phyloP scores from a whole-genome alignment of 1,140 invertebrate species.

The Bicyclus anynana region DNA sequence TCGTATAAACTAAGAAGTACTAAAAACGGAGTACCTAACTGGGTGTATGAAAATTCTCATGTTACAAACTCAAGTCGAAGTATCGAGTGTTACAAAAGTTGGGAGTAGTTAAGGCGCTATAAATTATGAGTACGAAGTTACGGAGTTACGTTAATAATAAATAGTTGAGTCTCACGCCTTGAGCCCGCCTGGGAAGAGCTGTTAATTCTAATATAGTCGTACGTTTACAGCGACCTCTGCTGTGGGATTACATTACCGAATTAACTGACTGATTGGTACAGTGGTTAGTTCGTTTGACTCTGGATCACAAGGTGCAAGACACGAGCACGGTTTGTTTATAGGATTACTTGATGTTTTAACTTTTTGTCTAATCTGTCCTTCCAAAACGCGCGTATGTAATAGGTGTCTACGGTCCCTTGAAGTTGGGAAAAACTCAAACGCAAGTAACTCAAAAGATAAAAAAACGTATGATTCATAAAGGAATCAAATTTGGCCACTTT shows the following conservation, averaged over 20 bases:
- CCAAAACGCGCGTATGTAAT: no score
- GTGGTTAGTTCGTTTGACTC: no score
- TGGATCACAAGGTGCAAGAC: no score
- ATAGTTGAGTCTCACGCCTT: conserved; percentile 27
- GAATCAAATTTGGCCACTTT: no score
- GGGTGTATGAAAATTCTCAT: conserved; percentile 4
- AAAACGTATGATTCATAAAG: no score
- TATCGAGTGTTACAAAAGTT: conserved; percentile 30
- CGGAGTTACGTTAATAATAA: conserved; percentile 33
- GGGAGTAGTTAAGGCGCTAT: conserved; percentile 30
- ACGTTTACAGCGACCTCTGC: not conserved
- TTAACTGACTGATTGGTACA: no score
- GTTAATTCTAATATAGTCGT: conserved; percentile 20
- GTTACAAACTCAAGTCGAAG: conserved; percentile 13
- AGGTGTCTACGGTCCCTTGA: no score
- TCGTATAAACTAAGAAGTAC: not conserved
- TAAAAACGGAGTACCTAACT: not conserved
- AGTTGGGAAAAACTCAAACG: no score
- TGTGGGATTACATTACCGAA: not conserved
- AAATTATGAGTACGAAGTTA: conserved; percentile 29
- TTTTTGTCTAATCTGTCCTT: no score
- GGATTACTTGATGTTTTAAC: no score
- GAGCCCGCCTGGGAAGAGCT: conserved; percentile 15
- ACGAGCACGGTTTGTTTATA: no score
- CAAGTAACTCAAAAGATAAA: no score